A percentile compares a stretch with the other conserved stretches of the same genome.
Conservation (phyloP, 2,113 vertebrate genomes). For the Vidua macroura region DNA sequence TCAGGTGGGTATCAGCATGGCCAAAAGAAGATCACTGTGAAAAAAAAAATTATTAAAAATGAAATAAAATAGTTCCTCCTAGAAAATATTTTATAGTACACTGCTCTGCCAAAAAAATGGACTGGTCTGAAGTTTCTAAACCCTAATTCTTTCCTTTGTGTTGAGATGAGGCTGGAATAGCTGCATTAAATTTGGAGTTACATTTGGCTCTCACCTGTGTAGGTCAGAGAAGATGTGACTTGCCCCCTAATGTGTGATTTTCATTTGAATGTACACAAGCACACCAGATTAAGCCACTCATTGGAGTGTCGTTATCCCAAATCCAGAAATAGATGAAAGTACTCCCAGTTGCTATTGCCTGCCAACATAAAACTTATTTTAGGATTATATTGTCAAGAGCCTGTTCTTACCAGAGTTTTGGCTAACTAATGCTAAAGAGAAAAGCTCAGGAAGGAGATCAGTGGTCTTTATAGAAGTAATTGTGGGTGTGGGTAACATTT, state of each 20-base stretch:
- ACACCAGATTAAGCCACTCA: slow-evolving; percentile 16
- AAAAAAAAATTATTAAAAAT: neutral
- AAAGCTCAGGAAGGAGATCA: slow-evolving; percentile 55
- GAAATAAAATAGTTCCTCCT: neutral
- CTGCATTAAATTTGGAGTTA: neutral
- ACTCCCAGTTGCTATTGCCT: slow-evolving; percentile 40
- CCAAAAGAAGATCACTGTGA: neutral
- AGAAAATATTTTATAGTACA: neutral
- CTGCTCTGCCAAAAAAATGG: neutral
- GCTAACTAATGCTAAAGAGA: slow-evolving; percentile 56
- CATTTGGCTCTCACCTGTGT: neutral
- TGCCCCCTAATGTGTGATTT: neutral
- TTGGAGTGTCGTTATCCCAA: slow-evolving; percentile 34
- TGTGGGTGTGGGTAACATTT: slow-evolving; percentile 62
- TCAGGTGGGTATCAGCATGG: neutral
- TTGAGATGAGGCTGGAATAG: neutral
- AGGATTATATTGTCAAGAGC: slow-evolving; percentile 60
- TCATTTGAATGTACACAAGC: neutral
- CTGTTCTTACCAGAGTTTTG: slow-evolving; percentile 31
- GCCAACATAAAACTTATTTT: slow-evolving; percentile 51
- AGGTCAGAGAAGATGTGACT: neutral
- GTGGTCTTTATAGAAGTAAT: slow-evolving; percentile 52
- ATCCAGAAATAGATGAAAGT: slow-evolving; percentile 42
- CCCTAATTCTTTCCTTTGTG: neutral
- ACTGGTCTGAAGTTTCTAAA: neutral